Evolutionary conservation across 2,113 vertebrate genomes (phyloP).

Genomic region (Cephalopholis sonnerati): DNA sequence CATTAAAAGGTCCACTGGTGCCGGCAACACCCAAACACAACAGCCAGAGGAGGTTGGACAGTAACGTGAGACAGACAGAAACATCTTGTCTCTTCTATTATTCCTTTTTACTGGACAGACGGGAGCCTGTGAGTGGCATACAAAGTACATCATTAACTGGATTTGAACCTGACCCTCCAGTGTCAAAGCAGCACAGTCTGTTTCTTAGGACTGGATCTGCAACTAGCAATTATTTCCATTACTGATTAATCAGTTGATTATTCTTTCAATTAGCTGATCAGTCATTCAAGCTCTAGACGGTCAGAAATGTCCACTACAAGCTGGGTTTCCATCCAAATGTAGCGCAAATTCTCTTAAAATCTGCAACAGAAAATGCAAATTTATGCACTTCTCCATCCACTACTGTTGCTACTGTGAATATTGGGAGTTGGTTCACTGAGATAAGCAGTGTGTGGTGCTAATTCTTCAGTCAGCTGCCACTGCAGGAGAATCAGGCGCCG

Average conservation of each 20-base stretch:
- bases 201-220: neutral
- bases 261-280: neutral
- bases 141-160: neutral
- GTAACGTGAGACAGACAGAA: slow-evolving; percentile 1
- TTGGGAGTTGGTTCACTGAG: too few relatives aligned
- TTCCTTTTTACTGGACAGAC: slow-evolving; percentile 3
- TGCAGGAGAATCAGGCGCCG: too few relatives aligned
- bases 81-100: neutral
- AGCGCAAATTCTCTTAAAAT: too few relatives aligned
- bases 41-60: neutral
- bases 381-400: too few relatives aligned
- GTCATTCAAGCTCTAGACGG: neutral
- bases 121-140: neutral
- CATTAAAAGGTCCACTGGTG: slow-evolving; percentile 41
- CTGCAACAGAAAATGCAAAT: too few relatives aligned
- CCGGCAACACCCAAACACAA: slow-evolving; percentile 38
- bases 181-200: neutral
- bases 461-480: too few relatives aligned
- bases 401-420: too few relatives aligned
- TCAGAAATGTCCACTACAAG: too few relatives aligned
- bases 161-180: neutral
- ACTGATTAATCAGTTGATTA: neutral
- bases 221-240: neutral
- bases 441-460: too few relatives aligned
- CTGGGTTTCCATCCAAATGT: too few relatives aligned